Evolutionary conservation across 2,797 vertebrate genomes (phyloP), one percentile per base, ranked within the genome.

Genomic region (Buceros bicornis): DNA sequence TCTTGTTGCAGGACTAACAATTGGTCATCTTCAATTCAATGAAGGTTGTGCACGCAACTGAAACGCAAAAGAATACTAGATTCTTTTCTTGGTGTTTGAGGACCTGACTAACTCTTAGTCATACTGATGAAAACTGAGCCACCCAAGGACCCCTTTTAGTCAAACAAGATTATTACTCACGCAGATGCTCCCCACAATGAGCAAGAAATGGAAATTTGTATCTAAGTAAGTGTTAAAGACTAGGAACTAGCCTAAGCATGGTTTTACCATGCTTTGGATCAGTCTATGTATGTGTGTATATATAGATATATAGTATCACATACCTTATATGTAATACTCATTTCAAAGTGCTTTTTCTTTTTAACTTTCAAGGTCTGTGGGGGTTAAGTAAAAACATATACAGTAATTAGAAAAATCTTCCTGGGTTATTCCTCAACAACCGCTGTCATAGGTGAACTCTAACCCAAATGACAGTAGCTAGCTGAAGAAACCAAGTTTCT

Each of bases 201-300:
- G 21, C 57, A 48, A 92, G 80, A 61, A 82, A 57, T 74, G 83
- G 72, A 94, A 93, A 94, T 73, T 80, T 93, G 22, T 81, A 61
- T 42, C 24, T 57, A 40, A 40, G 13, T 57, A 40, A 40, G 13
- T 33, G 24, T 88, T 86, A 54, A 71, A 16, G 21, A 85, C 35
- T 57, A 89, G 26, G 45, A 93, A 60, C 17, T 40, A 71, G 13
- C 22, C 50, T 82, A 69, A 64, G 47, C 21, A 71, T 40, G n/a
- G n/a, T 51, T 86, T 92, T 86, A 54, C 24, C 37, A 60, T 17
- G 57, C 18, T 67, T 88, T 2, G 7, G n/a, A 42, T 82, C 31
- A 3, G 5, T 58, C 45, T 40, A 12, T 40, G 37, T 40, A 40
- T 40, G 12, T 40, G 12, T 40, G 12, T 40, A 40, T 40, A 40